Conservation (phyloP, 2,888 invertebrate genomes). For the Acleris laterana region DNA sequence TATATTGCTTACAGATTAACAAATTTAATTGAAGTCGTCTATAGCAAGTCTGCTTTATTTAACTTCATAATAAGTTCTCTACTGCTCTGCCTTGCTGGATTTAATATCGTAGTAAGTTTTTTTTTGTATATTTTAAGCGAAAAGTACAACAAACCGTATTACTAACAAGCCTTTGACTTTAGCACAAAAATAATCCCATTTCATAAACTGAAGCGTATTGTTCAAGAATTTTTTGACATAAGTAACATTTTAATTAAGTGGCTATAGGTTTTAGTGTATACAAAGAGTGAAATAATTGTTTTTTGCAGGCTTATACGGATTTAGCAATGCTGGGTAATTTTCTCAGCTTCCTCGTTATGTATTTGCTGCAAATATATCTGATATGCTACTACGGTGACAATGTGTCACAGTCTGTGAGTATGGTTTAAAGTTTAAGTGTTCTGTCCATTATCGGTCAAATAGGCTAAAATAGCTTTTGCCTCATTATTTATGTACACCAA, state of each 20-base stretch:
- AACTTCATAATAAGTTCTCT: slow-evolving; percentile 60
- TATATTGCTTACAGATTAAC: slow-evolving; percentile 54
- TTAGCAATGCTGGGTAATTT: slow-evolving; percentile 53
- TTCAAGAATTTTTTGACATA: slow-evolving; percentile 7
- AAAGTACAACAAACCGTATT: neutral
- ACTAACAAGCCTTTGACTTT: neutral
- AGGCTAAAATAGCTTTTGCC: no score
- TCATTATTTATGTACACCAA: no score
- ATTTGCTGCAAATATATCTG: slow-evolving; percentile 58
- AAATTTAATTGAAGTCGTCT: slow-evolving; percentile 54
- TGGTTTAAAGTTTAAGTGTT: neutral
- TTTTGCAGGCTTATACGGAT: slow-evolving; percentile 56
- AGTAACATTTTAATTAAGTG: slow-evolving; percentile 13
- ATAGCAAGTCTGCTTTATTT: slow-evolving; percentile 56
- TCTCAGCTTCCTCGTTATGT: slow-evolving; percentile 51
- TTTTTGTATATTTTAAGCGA: neutral
- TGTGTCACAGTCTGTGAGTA: slow-evolving; percentile 58
- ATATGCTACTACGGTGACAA: slow-evolving; percentile 63
- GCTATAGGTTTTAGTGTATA: slow-evolving; percentile 12
- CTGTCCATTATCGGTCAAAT: neutral
- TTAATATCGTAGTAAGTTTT: slow-evolving; percentile 57
- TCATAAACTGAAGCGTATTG: neutral
- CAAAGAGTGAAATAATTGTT: slow-evolving; percentile 9
- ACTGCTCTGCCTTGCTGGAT: slow-evolving; percentile 61
- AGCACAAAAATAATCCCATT: neutral